A percentile compares a stretch with the other conserved stretches of the same genome.
phyloP scores from a whole-genome alignment of 2,113 vertebrate species.

The Rhinolophus sinicus region DNA sequence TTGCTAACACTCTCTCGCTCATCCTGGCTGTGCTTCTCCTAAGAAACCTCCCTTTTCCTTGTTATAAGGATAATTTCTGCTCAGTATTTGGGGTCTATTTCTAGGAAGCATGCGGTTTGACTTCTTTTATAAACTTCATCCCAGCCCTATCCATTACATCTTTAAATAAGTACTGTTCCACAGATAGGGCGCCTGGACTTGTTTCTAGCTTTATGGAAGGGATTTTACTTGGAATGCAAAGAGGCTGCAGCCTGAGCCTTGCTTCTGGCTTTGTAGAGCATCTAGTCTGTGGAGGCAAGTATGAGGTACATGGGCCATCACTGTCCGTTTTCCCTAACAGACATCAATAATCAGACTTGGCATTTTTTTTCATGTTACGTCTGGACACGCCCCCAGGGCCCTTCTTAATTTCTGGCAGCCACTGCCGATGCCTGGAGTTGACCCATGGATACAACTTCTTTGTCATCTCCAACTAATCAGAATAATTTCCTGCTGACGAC shows the following conservation, averaged over 20 bases:
- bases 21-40: slow-evolving; percentile 56
- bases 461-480: background rate
- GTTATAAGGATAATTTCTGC: slow-evolving; percentile 3
- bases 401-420: background rate
- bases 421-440: background rate
- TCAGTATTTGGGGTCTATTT: slow-evolving; percentile 31
- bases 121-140: slow-evolving; percentile 37
- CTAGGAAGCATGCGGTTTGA: background rate
- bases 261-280: background rate
- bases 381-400: background rate
- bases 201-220: background rate
- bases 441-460: background rate
- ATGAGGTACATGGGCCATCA: background rate
- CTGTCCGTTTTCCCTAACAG: background rate
- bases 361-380: background rate
- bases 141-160: background rate
- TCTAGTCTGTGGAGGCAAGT: background rate
- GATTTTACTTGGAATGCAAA: background rate
- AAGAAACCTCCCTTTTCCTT: slow-evolving; percentile 72
- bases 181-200: background rate
- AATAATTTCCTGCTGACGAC: background rate
- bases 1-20: slow-evolving; percentile 73
- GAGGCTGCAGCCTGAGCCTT: background rate
- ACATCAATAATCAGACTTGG: background rate
- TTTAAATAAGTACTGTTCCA: background rate